Evolutionary conservation across 2,797 vertebrate species (phyloP), one percentile per base, ranked within the genome.

Genomic region (Anguilla obscura): DNA sequence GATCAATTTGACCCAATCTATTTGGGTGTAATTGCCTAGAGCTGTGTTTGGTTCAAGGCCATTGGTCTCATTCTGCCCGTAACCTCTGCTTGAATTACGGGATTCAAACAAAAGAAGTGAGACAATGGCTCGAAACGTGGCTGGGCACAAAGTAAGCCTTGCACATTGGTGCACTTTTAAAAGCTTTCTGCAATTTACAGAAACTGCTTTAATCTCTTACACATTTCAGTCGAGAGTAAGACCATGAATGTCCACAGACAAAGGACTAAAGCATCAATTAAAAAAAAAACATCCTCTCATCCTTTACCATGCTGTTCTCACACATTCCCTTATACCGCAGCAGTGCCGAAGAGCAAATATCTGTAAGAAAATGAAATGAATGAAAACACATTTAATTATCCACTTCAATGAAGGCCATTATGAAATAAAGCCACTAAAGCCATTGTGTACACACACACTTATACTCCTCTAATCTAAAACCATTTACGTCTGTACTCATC

Each of bases 161-260:
- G 56, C 10, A 18, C 48, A 12, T 12, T n/a, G 30, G 27, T 83
- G 74, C n/a, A 60, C 33, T n/a, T 21, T 33, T 2, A 45, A 74
- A 40, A 66, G 45, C 48, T 69, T 84, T 84, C 80, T 33, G 82
- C 16, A 40, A 54, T 50, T 82, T n/a, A 82, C 40, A n/a, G 79
- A 50, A 9, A 45, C 79, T 50, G 21, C 24, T 21, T 50, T 82
- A 24, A 48, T 48, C 18, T 2, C 40, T 45, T 30, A 80, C 0
- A 24, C 14, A 30, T 18, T 21, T 40, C 71, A 4, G 27, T 33
- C 2, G 76, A 45, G 36, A 79, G 45, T 45, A 79, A 27, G 4
- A 79, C 76, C 36, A 40, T 40, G 36, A 40, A 1, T 24, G 40
- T 8, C 45, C 45, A 8, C 21, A 82, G 18, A 82, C 18, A 18